A percentile compares a stretch with the other conserved stretches of the same genome.
These are phyloP conservation scores for Acleris literana DNA, from an alignment of 2,888 invertebrate genomes.

Conservation along the genomic window DNA sequence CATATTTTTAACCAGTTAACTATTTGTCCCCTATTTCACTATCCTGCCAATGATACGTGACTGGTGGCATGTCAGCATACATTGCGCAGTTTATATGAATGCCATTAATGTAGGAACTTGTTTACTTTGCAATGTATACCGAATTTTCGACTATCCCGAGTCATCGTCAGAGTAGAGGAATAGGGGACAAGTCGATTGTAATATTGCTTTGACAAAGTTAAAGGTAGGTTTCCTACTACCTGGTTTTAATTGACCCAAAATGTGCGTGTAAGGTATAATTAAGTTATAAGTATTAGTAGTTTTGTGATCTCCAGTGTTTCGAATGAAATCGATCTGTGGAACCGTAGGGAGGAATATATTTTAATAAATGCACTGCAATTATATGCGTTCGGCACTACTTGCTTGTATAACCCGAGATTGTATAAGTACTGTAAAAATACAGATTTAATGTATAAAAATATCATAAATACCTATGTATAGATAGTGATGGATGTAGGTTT, in stretches of 20 bases:
- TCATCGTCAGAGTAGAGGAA: too few species aligned
- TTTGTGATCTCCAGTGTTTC: slow-evolving; percentile 76
- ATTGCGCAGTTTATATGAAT: too few species aligned
- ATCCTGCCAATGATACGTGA: too few species aligned
- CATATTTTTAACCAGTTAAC: too few species aligned
- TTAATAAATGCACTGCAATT: slow-evolving; percentile 8
- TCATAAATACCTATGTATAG: not conserved
- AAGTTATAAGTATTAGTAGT: slow-evolving; percentile 69
- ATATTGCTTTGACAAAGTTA: too few species aligned
- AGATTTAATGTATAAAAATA: not conserved
- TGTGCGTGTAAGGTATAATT: slow-evolving; percentile 9
- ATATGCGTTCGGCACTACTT: slow-evolving; percentile 11
- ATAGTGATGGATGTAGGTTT: not conserved
- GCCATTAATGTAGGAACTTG: too few species aligned
- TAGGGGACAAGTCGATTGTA: too few species aligned
- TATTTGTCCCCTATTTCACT: too few species aligned
- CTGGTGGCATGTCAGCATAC: too few species aligned
- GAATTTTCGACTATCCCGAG: too few species aligned
- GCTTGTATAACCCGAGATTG: slow-evolving; percentile 9
- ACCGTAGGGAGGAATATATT: slow-evolving; percentile 44
- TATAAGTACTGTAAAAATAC: slow-evolving; percentile 10
- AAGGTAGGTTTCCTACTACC: not conserved
- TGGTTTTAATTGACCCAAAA: slow-evolving; percentile 4
- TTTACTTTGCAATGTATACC: too few species aligned
- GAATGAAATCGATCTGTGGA: slow-evolving; percentile 63